A percentile compares a stretch with the other conserved stretches of the same genome.
These are phyloP conservation scores for Neomicropteryx cornuta DNA, from an alignment of 1,140 invertebrate species.

Conservation along the genomic window DNA sequence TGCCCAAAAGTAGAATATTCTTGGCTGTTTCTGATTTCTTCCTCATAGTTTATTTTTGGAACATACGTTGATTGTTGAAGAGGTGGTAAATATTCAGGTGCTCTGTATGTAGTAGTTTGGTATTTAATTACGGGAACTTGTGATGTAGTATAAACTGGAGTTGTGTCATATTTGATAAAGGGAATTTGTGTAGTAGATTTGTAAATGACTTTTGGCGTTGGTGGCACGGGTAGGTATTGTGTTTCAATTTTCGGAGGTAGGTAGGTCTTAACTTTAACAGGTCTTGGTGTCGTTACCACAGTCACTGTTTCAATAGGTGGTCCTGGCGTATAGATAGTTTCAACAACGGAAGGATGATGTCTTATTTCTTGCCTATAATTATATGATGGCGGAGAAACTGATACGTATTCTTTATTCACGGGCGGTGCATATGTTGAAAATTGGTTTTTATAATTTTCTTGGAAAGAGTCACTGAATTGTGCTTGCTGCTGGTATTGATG, in stretches of 20 bases:
- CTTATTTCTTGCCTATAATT: too few species aligned
- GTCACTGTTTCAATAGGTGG: slow-evolving; percentile 12
- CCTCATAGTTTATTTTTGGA: slow-evolving; percentile 14
- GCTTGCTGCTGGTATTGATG: too few species aligned
- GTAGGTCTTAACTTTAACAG: slow-evolving; percentile 9
- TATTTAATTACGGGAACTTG: slow-evolving; percentile 12
- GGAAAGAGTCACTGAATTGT: too few species aligned
- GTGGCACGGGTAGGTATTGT: slow-evolving; percentile 4
- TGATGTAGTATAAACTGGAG: too few species aligned
- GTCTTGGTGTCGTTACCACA: slow-evolving; percentile 17
- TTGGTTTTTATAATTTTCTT: too few species aligned
- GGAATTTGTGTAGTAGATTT: slow-evolving; percentile 21
- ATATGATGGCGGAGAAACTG: too few species aligned
- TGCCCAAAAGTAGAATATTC: too few species aligned
- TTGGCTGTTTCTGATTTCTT: too few species aligned
- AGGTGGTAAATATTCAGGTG: slow-evolving; percentile 30
- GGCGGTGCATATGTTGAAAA: too few species aligned
- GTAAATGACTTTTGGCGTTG: slow-evolving; percentile 16
- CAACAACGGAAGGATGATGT: slow-evolving; percentile 8
- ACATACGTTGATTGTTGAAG: slow-evolving; percentile 13
- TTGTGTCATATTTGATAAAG: slow-evolving; percentile 16
- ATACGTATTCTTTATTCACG: too few species aligned
- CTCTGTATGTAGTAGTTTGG: slow-evolving; percentile 23
- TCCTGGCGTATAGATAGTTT: slow-evolving; percentile 10
- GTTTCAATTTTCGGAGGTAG: slow-evolving; percentile 19